Conservation (phyloP, 1,140 invertebrate species). For the Marisa cornuarietis region DNA sequence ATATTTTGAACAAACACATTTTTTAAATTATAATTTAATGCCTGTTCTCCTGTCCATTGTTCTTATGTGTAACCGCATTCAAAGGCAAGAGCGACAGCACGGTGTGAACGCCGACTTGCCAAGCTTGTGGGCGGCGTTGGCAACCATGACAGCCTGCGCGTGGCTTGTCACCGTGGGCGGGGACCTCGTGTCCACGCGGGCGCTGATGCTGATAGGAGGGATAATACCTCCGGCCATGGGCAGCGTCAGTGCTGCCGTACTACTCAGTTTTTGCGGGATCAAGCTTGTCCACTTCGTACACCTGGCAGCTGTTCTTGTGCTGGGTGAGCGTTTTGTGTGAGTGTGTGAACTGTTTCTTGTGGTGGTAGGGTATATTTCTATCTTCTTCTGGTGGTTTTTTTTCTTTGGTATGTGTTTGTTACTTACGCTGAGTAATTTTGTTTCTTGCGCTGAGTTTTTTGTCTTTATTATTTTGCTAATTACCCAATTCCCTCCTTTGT, state of each 20-base stretch:
- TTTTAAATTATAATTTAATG: background rate
- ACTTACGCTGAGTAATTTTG: background rate
- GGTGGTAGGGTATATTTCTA: background rate
- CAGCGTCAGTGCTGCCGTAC: background rate
- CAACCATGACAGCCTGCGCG: background rate
- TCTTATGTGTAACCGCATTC: too few species aligned
- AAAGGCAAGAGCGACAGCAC: background rate
- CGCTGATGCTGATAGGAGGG: slow-evolving; percentile 8
- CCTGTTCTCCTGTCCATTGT: background rate
- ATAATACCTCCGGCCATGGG: slow-evolving; percentile 9
- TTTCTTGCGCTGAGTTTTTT: background rate
- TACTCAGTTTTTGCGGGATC: slow-evolving; percentile 13
- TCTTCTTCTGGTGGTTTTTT: background rate
- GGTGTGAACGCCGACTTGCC: background rate
- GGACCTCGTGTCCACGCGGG: slow-evolving; percentile 14
- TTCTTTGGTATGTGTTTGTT: background rate
- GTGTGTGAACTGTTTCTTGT: background rate
- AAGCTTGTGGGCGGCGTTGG: background rate
- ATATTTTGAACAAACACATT: too few species aligned
- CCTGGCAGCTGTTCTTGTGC: background rate
- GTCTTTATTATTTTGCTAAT: too few species aligned
- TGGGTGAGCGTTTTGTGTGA: background rate
- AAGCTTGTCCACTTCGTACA: background rate
- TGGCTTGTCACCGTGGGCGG: background rate
- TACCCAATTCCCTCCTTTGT: too few species aligned